Evolutionary conservation across 1,140 invertebrate species (phyloP), one percentile per base, ranked within the genome.

Genomic region (Araneus ventricosus): DNA sequence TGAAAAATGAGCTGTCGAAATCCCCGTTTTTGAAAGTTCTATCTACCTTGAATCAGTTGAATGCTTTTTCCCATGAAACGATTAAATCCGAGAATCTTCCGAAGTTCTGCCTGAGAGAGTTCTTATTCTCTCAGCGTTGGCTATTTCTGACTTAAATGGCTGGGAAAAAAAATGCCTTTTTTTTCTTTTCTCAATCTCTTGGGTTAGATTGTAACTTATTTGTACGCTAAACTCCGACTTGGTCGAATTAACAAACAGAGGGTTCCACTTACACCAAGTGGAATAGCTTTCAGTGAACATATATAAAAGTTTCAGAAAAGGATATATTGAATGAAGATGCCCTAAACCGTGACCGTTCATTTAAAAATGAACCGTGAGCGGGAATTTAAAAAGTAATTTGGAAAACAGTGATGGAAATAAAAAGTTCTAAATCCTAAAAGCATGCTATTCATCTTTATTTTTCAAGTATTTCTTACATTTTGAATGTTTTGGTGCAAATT

Each of bases 1-100:
- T 84, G 80, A 84, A 84, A 84, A 84, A 45, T 45, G 80, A 84
- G 7, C 80, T 84, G 39, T 84, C 39, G 17, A 84, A 84, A 84
- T 14, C 24, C 80, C 80, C 41, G 37, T 52, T 75, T 75, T 30
- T 30, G 70, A 75, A 75, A 75, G 30, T 30, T 8, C 30, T 75
- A 75, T 75, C 70, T 75, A 37, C 70, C 34, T 75, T 34, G 70
- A 30, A 75, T 75, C 70, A 75, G 30, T 75, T 37, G 70, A 52
- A 84, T 52, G 80, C 80, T 84, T 84, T 84, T 39, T 84, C 80
- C 80, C 80, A 84, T 39, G 80, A 84, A 84, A 84, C 39, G 39
- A 84, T 84, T 84, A 84, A 52, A 84, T 75, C 17, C 17, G 34
- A 75, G 30, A 20, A 75, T 75, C 70, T 75, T 30, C 70, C 34